Evolutionary conservation across 2,113 vertebrate genomes (phyloP).

Genomic region (Zingel zingel): DNA sequence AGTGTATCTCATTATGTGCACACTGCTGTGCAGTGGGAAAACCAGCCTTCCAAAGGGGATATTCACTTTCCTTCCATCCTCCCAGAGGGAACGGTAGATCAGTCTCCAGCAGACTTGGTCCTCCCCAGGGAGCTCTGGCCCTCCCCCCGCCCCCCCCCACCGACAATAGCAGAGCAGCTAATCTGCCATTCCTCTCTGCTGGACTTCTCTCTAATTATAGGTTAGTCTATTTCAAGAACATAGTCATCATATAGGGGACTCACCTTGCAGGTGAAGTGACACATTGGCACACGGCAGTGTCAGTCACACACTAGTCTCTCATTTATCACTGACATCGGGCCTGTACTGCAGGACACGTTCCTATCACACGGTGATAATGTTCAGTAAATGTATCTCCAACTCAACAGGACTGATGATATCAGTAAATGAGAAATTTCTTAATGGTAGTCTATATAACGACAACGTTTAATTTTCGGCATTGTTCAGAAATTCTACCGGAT

Average conservation of each 20-base stretch:
- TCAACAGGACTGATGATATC: not conserved
- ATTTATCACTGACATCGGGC: constrained; percentile 30
- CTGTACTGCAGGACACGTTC: not conserved
- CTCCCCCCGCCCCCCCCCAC: not conserved
- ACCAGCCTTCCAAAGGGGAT: not conserved
- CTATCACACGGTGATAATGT: constrained; percentile 9
- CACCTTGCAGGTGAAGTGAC: constrained; percentile 20
- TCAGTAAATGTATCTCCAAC: too few relatives aligned
- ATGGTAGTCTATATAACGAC: too few relatives aligned
- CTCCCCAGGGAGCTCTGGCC: constrained; percentile 8
- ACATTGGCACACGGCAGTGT: constrained; percentile 25
- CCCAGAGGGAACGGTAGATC: constrained; percentile 27
- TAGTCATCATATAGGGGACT: constrained; percentile 14
- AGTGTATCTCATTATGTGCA: constrained; percentile 12
- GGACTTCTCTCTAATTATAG: constrained; percentile 34
- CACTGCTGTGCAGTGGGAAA: constrained; percentile 1
- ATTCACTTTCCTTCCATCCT: constrained; percentile 1
- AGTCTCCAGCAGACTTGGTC: not conserved
- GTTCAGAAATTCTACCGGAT: too few relatives aligned
- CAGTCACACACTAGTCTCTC: constrained; percentile 24
- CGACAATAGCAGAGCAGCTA: constrained; percentile 12
- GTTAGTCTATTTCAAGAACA: constrained; percentile 24
- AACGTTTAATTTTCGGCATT: too few relatives aligned
- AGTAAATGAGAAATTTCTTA: not conserved
- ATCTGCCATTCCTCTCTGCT: constrained; percentile 22